Evolutionary conservation across 2,113 vertebrate genomes (phyloP).

Genomic region (Lophochroa leadbeateri): DNA sequence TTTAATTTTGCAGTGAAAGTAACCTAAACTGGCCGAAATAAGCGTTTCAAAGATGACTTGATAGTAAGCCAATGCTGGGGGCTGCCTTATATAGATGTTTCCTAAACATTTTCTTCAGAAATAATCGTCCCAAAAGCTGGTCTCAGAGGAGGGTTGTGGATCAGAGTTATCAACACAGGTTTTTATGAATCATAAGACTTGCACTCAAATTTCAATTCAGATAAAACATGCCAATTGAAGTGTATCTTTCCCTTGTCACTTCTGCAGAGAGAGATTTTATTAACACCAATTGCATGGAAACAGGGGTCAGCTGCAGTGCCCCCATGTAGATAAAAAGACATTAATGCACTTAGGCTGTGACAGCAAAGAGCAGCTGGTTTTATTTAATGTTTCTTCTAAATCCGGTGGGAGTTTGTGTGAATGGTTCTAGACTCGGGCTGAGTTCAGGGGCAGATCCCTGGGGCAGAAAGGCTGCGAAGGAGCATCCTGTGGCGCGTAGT

Average conservation of each 20-base stretch:
- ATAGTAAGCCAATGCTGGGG: not conserved
- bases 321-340: slow-evolving; percentile 28
- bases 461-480: not conserved
- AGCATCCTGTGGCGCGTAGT: accelerated
- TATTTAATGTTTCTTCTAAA: slow-evolving; percentile 26
- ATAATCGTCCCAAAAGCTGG: not conserved
- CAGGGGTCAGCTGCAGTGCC: not conserved
- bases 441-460: not conserved
- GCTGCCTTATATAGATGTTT: not conserved
- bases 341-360: slow-evolving; percentile 54
- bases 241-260: slow-evolving; percentile 16
- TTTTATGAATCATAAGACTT: not conserved
- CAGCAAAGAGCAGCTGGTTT: slow-evolving; percentile 25
- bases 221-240: slow-evolving; percentile 25
- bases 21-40: not conserved
- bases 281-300: slow-evolving; percentile 16
- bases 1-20: slow-evolving; percentile 1
- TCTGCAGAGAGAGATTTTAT: slow-evolving; percentile 48
- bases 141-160: not conserved
- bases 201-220: slow-evolving; percentile 39
- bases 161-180: slow-evolving; percentile 9
- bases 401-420: not conserved
- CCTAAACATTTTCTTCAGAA: not conserved
- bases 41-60: not conserved
- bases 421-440: not conserved